A percentile compares a stretch with the other conserved stretches of the same genome.
Evolutionary conservation across 2,113 vertebrate species (phyloP).

Genomic region (Atrichornis clamosus): DNA sequence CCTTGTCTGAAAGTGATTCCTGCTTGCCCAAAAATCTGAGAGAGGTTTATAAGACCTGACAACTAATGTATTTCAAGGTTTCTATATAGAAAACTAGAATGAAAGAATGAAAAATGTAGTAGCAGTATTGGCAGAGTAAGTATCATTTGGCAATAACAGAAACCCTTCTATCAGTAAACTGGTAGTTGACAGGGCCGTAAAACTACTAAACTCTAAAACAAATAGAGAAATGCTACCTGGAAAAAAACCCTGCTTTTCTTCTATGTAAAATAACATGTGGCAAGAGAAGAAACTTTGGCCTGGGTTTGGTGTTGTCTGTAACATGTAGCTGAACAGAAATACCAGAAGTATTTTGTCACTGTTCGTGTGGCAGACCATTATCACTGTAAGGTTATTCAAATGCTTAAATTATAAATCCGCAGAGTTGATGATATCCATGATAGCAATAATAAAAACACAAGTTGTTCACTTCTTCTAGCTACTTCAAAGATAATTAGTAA

Average conservation of each 20-base stretch:
- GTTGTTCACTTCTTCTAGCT: background rate
- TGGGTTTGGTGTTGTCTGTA: background rate
- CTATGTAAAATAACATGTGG: background rate
- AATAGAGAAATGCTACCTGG: background rate
- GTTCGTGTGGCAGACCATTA: background rate
- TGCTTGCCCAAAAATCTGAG: background rate
- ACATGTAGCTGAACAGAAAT: background rate
- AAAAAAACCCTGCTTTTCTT: background rate
- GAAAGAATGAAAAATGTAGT: background rate
- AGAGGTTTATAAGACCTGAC: background rate
- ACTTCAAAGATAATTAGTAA: background rate
- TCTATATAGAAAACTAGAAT: background rate
- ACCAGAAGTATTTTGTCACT: background rate
- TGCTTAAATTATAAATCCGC: background rate
- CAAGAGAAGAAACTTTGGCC: background rate
- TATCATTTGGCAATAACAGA: background rate
- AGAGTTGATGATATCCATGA: background rate
- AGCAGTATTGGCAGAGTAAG: background rate
- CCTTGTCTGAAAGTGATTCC: background rate
- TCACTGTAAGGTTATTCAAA: background rate
- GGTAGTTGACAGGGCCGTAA: background rate
- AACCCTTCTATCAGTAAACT: background rate
- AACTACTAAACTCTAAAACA: background rate
- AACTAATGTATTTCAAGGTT: background rate
- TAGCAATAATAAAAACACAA: background rate